Evolutionary conservation across 1,140 invertebrate species (phyloP), one percentile per base, ranked within the genome.

Genomic region (Eciton burchellii): DNA sequence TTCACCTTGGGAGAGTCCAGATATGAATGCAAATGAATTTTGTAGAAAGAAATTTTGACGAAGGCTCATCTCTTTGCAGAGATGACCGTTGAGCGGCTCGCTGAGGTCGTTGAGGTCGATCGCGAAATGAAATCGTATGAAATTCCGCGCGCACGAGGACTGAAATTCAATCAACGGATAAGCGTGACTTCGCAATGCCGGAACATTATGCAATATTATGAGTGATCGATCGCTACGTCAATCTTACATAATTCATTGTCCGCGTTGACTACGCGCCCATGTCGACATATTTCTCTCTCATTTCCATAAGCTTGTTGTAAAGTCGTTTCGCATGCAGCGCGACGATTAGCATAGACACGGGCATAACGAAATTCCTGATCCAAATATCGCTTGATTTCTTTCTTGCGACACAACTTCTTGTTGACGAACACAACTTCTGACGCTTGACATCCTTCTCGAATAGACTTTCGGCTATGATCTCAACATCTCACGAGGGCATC

Each of bases 131-230:
- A 84, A 52, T 84, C 57, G 76, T 87, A 87, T 60, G 76, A 76
- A 84, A 88, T 88, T 88, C 86, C 45, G 65, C 24, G 56, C 65
- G 82, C 85, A 82, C 49, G 41, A 74, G 26, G 54, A 60, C 72
- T 77, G 84, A 87, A 88, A 88, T 84, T 88, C 82, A 84, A 88
- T 71, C 76, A 71, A 72, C 60, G 19, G 57, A 87, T 81, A 76
- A 84, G 21, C 77, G 54, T 77, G 76, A 81, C 24, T 63, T 35
- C 52, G 19, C 65, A 66, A 84, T 88, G 84, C 59, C 66, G 57
- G 47, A 77, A 72, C 71, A 24, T 88, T 82, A 77, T 57, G 82
- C 52, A 84, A 88, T 9, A 52, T 14, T 35, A 8, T n/a, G 41
- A 47, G 60, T 73, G 84, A 84, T 84, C 79, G 85, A 84, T 81